phyloP scores from a whole-genome alignment of 2,113 vertebrate species.

The Columba livia region DNA sequence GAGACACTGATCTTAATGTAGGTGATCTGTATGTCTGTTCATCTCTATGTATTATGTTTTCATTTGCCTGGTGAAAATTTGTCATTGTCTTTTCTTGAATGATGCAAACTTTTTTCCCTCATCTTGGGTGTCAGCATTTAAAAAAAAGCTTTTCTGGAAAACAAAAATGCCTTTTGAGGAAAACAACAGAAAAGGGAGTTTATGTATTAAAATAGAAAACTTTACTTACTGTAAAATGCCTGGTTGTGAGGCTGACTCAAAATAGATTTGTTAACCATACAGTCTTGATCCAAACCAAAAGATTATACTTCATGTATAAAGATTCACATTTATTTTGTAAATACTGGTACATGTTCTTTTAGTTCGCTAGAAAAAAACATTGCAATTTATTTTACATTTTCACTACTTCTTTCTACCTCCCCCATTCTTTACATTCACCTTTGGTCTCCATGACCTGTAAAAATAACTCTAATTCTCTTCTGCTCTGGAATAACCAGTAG shows the following conservation, averaged over 20 bases:
- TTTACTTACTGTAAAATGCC: not conserved
- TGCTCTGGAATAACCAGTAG: slow-evolving; percentile 33
- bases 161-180: not conserved
- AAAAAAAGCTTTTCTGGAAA: not conserved
- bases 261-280: not conserved
- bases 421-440: not conserved
- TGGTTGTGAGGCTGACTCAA: not conserved
- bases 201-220: not conserved
- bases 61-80: not conserved
- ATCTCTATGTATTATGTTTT: not conserved
- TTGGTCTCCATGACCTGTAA: not conserved
- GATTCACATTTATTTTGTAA: not conserved
- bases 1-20: not conserved
- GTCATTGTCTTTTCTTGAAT: not conserved
- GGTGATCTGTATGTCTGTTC: not conserved
- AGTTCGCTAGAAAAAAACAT: not conserved
- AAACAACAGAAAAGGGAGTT: not conserved
- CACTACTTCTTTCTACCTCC: not conserved
- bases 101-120: not conserved
- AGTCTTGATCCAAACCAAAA: not conserved
- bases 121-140: not conserved
- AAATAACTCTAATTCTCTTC: slow-evolving; percentile 43
- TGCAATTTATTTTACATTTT: not conserved
- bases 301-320: not conserved
- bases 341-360: not conserved